phyloP scores from a whole-genome alignment of 1,140 invertebrate species.

The Drosophila orena region DNA sequence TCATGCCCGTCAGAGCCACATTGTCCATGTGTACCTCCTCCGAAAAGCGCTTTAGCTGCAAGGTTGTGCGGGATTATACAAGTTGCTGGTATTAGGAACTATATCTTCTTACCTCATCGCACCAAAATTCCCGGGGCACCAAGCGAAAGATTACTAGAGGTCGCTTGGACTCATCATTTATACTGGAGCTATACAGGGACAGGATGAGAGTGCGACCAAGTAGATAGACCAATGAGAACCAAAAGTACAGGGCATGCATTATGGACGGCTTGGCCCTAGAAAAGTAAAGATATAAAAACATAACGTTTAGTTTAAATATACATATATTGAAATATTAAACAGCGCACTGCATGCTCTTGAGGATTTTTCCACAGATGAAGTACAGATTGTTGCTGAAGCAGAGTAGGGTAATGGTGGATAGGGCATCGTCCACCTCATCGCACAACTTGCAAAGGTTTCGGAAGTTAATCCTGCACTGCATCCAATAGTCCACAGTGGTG shows the following conservation, averaged over 20 bases:
- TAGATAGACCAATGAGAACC: conserved; percentile 88
- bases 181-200: conserved; percentile 87
- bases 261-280: conserved; percentile 70
- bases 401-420: conserved; percentile 87
- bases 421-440: conserved; percentile 86
- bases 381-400: conserved; percentile 90
- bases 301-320: too few relatives aligned
- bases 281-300: not conserved
- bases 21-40: conserved; percentile 87
- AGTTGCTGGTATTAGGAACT: not conserved
- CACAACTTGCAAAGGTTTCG: conserved; percentile 87
- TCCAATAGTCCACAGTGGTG: conserved; percentile 85
- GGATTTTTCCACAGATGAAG: conserved; percentile 90
- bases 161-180: conserved; percentile 88
- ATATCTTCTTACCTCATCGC: conserved; percentile 85
- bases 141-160: conserved; percentile 86
- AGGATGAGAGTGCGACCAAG: conserved; percentile 87
- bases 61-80: not conserved
- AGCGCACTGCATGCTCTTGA: conserved; percentile 89
- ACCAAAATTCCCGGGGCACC: conserved; percentile 86
- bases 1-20: conserved; percentile 87
- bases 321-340: not conserved
- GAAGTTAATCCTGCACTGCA: conserved; percentile 86
- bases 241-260: conserved; percentile 86
- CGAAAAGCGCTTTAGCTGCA: conserved; percentile 87